Evolutionary conservation across 1,140 invertebrate genomes (phyloP), one percentile per base, ranked within the genome.

Genomic region (Drosophila kepulauana): DNA sequence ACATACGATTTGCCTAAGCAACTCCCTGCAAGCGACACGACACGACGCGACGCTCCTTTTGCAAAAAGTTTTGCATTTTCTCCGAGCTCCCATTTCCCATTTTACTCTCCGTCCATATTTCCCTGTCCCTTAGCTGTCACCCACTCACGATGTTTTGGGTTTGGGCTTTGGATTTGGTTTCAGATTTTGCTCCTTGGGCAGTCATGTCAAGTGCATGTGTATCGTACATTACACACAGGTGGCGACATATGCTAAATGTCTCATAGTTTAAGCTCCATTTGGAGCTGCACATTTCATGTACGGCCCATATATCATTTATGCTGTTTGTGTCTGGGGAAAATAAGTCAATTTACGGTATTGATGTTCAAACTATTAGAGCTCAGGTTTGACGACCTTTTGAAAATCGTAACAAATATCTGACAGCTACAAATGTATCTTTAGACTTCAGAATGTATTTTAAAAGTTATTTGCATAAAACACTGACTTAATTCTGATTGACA

Each of bases 1-100:
- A 81, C 78, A 89, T 89, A 89, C 85, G 85, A 85, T 88, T 88
- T 88, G 85, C 80, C 84, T 88, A 87, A 88, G 85, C 78, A 87
- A 81, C 78, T 85, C 67, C 20, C 3, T 25, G 20, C 20, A 25
- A 57, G 41, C 57, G 1, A 41, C 54, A 52, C 62, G 1, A 41
- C 54, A 52, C 62, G 20, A 54, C 46, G 59, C 52, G 71, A 63
- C 33, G 41, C 28, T 75, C 81, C 20, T 25, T 82, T 73, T 72
- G 76, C 74, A 70, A 86, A 25, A 86, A 84, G 67, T 89, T 89
- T 89, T 76, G 81, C 85, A 89, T 89, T 84, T 80, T 41, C 54
- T n/a, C 5, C 4, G 20, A 57, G 54, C 54, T 57, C 10, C 35
- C 35, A n/a, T 57, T 82, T 43, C 46, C 54, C 41, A 33, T 33